Percentiles rank a stretch among this genome's conserved stretches.
phyloP scores from a whole-genome alignment of 2,888 invertebrate species.

The Tuberolachnus salignus region DNA sequence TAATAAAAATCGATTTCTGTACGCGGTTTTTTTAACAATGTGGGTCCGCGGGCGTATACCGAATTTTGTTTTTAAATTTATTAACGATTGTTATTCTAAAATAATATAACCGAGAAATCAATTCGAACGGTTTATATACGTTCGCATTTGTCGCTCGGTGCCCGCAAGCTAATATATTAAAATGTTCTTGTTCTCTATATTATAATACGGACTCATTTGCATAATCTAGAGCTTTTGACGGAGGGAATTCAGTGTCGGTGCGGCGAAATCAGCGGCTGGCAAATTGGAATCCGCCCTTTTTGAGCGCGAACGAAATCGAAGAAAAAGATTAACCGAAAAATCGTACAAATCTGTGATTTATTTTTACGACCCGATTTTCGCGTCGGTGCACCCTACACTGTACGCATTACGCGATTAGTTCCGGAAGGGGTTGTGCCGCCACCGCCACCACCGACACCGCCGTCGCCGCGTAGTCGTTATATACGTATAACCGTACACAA shows the following conservation, averaged over 20 bases:
- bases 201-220: conserved; percentile 1
- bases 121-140: background rate
- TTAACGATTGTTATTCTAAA: no score
- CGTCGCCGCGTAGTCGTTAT: background rate
- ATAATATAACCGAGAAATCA: background rate
- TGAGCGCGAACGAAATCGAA: conserved; percentile 33
- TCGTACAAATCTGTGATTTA: conserved; percentile 53
- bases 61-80: no score
- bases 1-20: no score
- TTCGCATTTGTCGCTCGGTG: background rate
- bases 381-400: conserved; percentile 34
- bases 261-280: conserved; percentile 26
- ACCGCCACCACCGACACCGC: no score
- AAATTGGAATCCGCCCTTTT: conserved; percentile 48
- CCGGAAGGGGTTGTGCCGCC: conserved; percentile 32
- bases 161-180: no score
- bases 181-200: background rate
- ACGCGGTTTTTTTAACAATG: no score
- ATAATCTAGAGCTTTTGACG: conserved; percentile 34
- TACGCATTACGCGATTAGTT: conserved; percentile 49
- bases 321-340: conserved; percentile 53
- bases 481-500: background rate
- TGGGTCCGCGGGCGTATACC: no score
- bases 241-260: background rate
- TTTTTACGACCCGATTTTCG: conserved; percentile 45